Evolutionary conservation across 2,888 invertebrate genomes (phyloP).

Genomic region (Synanthedon myopaeformis): DNA sequence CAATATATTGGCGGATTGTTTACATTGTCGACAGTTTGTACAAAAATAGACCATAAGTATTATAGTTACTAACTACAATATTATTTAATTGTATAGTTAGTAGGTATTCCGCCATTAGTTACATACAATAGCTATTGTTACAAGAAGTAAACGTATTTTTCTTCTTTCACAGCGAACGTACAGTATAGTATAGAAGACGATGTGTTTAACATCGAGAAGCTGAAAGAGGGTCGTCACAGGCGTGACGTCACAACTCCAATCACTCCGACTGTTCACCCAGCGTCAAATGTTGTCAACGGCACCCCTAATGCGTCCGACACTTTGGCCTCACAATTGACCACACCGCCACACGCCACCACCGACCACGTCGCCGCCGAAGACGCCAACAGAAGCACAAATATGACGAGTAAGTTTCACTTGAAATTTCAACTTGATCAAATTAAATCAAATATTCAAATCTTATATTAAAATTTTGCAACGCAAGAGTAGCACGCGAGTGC

Average conservation of each 20-base stretch:
- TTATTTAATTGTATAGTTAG: too few species aligned
- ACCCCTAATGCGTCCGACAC: neutral
- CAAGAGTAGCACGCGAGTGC: too few species aligned
- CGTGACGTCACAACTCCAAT: slow-evolving; percentile 8
- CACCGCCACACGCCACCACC: slow-evolving; percentile 5
- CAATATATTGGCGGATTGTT: too few species aligned
- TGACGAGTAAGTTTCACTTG: slow-evolving; percentile 2
- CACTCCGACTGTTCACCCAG: neutral
- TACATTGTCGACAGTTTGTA: too few species aligned
- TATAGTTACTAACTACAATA: too few species aligned
- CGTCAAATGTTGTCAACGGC: neutral
- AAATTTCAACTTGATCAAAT: too few species aligned
- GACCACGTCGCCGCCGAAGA: slow-evolving; percentile 1
- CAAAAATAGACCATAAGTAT: too few species aligned
- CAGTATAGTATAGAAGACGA: slow-evolving; percentile 16
- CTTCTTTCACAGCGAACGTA: slow-evolving; percentile 16
- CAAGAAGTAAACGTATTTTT: slow-evolving; percentile 1
- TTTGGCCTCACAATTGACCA: neutral
- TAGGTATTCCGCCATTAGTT: too few species aligned
- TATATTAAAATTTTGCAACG: too few species aligned
- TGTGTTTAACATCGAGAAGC: slow-evolving; percentile 12
- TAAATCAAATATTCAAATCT: too few species aligned
- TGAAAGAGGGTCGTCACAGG: slow-evolving; percentile 13
- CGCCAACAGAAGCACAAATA: slow-evolving; percentile 3
- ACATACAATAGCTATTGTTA: neutral